Percentiles rank a stretch among this genome's conserved stretches.
Conservation (phyloP, 1,140 invertebrate genomes). For the Acromyrmex echinatior region DNA sequence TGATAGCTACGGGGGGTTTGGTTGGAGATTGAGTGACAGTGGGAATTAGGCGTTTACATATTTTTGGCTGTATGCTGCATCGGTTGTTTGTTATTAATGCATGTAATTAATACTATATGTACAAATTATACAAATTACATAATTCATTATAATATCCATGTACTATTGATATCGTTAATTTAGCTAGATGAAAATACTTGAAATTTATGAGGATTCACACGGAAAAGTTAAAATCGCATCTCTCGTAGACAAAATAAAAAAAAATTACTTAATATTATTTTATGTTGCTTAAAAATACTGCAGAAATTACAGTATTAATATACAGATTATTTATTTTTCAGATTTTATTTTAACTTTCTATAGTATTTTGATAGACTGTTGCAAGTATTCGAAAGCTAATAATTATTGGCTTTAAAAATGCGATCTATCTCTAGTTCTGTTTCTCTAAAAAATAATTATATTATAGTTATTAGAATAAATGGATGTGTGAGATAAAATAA, state of each 20-base stretch:
- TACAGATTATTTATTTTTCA: background rate
- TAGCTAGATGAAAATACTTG: slow-evolving; percentile 60
- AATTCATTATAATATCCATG: slow-evolving; percentile 58
- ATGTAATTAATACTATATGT: slow-evolving; percentile 65
- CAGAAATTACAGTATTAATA: background rate
- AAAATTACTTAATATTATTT: slow-evolving; percentile 2
- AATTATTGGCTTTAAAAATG: background rate
- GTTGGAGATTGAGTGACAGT: slow-evolving; percentile 60
- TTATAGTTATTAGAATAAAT: background rate
- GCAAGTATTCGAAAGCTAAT: background rate
- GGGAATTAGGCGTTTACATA: slow-evolving; percentile 61
- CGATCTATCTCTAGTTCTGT: background rate
- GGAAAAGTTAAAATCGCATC: slow-evolving; percentile 13
- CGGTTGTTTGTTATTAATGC: slow-evolving; percentile 61
- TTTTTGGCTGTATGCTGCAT: slow-evolving; percentile 57
- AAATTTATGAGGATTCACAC: slow-evolving; percentile 34
- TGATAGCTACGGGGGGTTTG: slow-evolving; percentile 54
- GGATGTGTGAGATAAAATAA: background rate
- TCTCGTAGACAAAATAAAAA: background rate
- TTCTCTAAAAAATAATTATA: background rate
- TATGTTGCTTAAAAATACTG: background rate
- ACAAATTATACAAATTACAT: slow-evolving; percentile 65
- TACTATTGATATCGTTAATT: slow-evolving; percentile 63
- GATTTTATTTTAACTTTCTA: background rate
- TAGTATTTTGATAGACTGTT: background rate